Base-by-base conservation (phyloP, 2,797 vertebrate genomes). In the Dryobates pubescens region DNA sequence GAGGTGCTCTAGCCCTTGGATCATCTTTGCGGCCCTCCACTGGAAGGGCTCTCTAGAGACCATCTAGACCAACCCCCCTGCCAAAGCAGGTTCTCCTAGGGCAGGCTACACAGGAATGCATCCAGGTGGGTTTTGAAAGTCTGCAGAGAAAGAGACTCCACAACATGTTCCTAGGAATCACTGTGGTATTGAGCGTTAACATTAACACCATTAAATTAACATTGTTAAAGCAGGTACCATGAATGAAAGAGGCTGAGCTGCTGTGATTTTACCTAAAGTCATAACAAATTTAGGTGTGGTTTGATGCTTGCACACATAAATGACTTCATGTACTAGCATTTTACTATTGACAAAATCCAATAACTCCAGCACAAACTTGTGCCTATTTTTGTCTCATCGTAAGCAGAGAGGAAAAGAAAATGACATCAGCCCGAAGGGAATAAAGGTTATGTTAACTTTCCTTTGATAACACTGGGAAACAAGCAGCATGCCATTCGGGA, bases 401-500 rank as follows among this genome's bases (percentile, higher is more conserved):
- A 49, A 43, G 71, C 9, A 2, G 32, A 23, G 64, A 68, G 30
- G 43, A 30, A 73, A 82, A 78, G 19, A 82, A 82, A 85, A 89
- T 36, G 0, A 34, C 68, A 54, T 58, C 30, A 67, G 2, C 14
- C 49, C 67, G 30, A 74, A 86, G 70, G 61, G 90, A 94, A 78
- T 61, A 78, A 94, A 90, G 76, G 67, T 73, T 83, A 61, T 8
- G 53, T 32, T 89, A 24, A 24, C 70, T 75, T 57, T 83, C 79
- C 73, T 72, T 79, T 88, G 94, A 89, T 92, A 94, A 83, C 38
- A 3, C 70, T 49, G 64, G 69, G 85, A 86, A 96, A 84, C 3
- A 17, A 91, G 70, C 47, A 75, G 84, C 88, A 82, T 73, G 2
- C 70, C 79, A 7, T 12, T 61, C 3, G 1, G 92, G 64, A 74